Base-by-base conservation (phyloP, 2,888 invertebrate genomes). In the Megastigmus dorsalis region DNA sequence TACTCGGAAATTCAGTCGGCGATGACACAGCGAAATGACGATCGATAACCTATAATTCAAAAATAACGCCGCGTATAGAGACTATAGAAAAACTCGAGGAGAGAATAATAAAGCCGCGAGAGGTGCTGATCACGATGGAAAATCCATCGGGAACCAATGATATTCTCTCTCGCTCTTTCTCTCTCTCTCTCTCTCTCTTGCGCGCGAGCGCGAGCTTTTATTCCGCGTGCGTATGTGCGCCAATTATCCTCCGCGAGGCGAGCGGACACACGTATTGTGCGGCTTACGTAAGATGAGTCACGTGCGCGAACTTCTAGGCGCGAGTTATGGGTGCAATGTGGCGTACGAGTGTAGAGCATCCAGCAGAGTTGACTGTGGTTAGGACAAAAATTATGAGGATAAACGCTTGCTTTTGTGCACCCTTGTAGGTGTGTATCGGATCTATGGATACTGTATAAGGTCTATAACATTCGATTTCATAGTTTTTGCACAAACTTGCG, bases 111-210 rank as follows among this genome's bases (percentile, higher is more conserved):
- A 48, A 62, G 33, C 13, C 3, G 63, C 23, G 62, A 74, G 80
- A n/a, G n/a, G n/a, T n/a, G n/a, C n/a, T n/a, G n/a, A n/a, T 82
- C 82, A 80, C 83, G 82, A 79, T 30, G 54, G 66, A 55, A 66
- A 66, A 66, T 66, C 52, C 43, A 55, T 54, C 66, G 54, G 30
- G 60, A 60, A 43, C 26, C 28, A 7, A 23, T 30, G 7, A 15
- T 38, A 18, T 3, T n/a, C 15, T 43, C 45, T 10, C 48, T 13
- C 2, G 33, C 41, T 13, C 5, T 52, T 38, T 38, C 38, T 26
- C 23, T 38, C 36, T n/a, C 36, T 23, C 18, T 13, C 18, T 6
- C 41, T 52, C 28, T 52, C 30, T 62, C 20, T 33, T n/a, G n/a
- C n/a, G n/a, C n/a, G n/a, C n/a, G n/a, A n/a, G n/a, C n/a, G n/a